Conservation (phyloP, 30 jellyfish, hydroid and myxozoan genomes). For the Cassiopea andromeda region DNA sequence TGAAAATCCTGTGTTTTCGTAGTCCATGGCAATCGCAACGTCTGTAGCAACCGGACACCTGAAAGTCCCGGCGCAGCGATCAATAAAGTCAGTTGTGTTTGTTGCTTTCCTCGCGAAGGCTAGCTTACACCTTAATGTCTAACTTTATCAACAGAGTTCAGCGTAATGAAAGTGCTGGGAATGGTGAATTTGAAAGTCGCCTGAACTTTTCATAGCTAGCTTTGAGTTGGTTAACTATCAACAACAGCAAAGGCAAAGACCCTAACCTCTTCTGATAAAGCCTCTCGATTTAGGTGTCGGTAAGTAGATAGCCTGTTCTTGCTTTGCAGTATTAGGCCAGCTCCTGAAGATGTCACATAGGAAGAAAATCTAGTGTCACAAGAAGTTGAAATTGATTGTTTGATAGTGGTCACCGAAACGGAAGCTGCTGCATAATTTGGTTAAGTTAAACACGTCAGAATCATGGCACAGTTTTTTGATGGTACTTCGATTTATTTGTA, state of each 20-base stretch:
- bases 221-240: too few species aligned
- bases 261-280: too few species aligned
- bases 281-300: too few species aligned
- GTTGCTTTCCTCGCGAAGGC: not conserved
- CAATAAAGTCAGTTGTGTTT: not conserved
- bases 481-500: not conserved
- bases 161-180: not conserved
- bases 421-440: not conserved
- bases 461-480: not conserved
- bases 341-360: too few species aligned
- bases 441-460: not conserved
- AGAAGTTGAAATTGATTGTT: not conserved
- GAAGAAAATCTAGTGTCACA: too few species aligned
- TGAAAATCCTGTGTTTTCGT: not conserved
- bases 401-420: not conserved
- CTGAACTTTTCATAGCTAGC: too few species aligned
- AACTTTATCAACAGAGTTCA: not conserved
- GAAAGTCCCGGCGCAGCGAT: not conserved
- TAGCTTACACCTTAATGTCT: not conserved
- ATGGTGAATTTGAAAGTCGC: too few species aligned
- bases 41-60: not conserved
- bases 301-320: too few species aligned
- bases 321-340: too few species aligned
- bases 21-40: constrained; percentile 2
- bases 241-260: too few species aligned